These are phyloP conservation scores for Trogon surrucura DNA, from an alignment of 2,113 vertebrate genomes.

Conservation along the genomic window DNA sequence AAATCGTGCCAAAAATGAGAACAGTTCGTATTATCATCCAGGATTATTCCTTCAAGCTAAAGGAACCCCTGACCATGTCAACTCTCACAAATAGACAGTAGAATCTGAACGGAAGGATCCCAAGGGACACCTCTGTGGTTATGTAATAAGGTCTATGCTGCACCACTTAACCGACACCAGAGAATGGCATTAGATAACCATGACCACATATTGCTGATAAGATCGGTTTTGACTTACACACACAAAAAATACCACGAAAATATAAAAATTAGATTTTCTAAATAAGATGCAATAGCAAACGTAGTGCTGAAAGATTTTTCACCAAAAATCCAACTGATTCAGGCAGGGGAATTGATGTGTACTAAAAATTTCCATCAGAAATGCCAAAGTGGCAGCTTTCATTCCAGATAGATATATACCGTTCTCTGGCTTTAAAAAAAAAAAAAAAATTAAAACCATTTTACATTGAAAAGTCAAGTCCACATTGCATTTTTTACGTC, in stretches of 20 bases:
- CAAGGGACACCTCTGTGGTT: background rate
- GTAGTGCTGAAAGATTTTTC: background rate
- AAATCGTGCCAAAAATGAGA: background rate
- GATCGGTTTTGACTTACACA: background rate
- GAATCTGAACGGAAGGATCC: background rate
- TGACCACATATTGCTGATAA: accelerated
- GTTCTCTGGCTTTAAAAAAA: background rate
- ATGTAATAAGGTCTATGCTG: background rate
- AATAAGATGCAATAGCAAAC: background rate
- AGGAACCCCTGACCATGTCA: background rate
- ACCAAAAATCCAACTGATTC: background rate
- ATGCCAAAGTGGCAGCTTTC: background rate
- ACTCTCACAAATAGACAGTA: background rate
- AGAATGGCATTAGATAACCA: background rate
- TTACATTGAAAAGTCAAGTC: background rate
- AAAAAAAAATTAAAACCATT: background rate
- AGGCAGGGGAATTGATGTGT: background rate
- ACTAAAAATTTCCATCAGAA: background rate
- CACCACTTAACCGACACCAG: background rate
- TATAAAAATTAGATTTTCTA: background rate
- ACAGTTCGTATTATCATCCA: background rate
- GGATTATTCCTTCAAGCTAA: background rate
- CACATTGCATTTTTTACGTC: background rate
- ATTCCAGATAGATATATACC: background rate
- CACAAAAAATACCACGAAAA: background rate